A percentile compares a stretch with the other conserved stretches of the same genome.
Conservation (phyloP, 2,888 invertebrate genomes). For the Pyralis farinalis region DNA sequence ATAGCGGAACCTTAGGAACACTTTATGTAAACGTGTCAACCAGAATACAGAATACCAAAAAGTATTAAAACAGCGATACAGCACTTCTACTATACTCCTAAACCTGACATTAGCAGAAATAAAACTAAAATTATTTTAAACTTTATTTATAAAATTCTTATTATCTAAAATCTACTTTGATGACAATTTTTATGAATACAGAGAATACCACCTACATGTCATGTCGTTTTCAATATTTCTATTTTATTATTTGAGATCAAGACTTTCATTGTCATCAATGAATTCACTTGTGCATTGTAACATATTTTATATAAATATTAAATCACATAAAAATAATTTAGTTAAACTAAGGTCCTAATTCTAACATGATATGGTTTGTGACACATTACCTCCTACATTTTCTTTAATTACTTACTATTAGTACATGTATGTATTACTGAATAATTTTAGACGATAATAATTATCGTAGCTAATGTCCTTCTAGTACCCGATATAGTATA, state of each 20-base stretch:
- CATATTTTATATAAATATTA: conserved; percentile 27
- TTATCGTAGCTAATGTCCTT: conserved; percentile 9
- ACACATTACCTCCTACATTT: conserved; percentile 19
- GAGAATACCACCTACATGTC: conserved; percentile 22
- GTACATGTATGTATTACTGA: conserved; percentile 1
- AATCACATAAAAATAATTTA: conserved; percentile 34
- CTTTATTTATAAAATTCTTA: conserved; percentile 30
- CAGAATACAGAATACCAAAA: too few relatives aligned
- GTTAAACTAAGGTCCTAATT: conserved; percentile 40
- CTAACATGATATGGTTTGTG: conserved; percentile 68
- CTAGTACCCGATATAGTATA: conserved; percentile 7
- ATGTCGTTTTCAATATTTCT: conserved; percentile 13
- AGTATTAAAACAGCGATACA: too few relatives aligned
- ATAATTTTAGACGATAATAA: conserved; percentile 1
- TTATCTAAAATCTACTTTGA: conserved; percentile 25
- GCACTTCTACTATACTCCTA: too few relatives aligned
- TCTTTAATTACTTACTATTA: background rate
- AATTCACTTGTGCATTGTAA: conserved; percentile 31
- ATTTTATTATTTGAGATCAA: background rate
- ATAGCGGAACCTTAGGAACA: too few relatives aligned
- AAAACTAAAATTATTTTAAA: conserved; percentile 6
- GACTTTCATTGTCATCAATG: conserved; percentile 3
- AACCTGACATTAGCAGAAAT: background rate
- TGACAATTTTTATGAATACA: conserved; percentile 23
- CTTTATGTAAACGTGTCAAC: too few relatives aligned